Conservation (phyloP, 2,888 invertebrate genomes). For the Hylaea fasciaria region DNA sequence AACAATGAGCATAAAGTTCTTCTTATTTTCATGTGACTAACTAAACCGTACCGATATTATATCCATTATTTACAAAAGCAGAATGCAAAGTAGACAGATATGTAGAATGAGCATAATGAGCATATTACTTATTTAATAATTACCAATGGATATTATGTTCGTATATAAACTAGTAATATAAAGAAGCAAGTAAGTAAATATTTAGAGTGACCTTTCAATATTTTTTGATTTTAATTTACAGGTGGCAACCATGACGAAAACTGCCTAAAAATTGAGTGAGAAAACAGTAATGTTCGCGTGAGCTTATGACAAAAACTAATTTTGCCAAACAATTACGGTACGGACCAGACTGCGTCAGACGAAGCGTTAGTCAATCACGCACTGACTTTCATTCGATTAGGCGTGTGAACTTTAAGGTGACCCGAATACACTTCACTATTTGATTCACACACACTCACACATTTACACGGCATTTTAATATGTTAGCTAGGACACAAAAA, state of each 20-base stretch:
- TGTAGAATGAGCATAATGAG: too few relatives aligned
- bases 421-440: neutral
- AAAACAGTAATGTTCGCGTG: conserved; percentile 56
- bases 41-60: too few relatives aligned
- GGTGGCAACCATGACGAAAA: conserved; percentile 14
- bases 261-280: conserved; percentile 13
- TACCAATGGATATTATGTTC: too few relatives aligned
- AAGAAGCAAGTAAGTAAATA: too few relatives aligned
- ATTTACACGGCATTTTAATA: neutral
- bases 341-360: conserved; percentile 42
- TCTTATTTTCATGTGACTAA: neutral
- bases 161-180: too few relatives aligned
- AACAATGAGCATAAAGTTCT: neutral
- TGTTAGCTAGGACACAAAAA: neutral
- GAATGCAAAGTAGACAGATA: too few relatives aligned
- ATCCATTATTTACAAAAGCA: too few relatives aligned
- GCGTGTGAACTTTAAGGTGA: conserved; percentile 27
- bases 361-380: conserved; percentile 53
- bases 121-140: too few relatives aligned
- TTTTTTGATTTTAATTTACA: neutral
- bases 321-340: conserved; percentile 60
- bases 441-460: neutral
- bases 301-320: conserved; percentile 54
- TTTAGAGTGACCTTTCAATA: too few relatives aligned
- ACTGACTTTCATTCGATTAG: conserved; percentile 53